Evolutionary conservation across 2,113 vertebrate genomes (phyloP), one percentile per base, ranked within the genome.

Genomic region (Tinamus guttatus): DNA sequence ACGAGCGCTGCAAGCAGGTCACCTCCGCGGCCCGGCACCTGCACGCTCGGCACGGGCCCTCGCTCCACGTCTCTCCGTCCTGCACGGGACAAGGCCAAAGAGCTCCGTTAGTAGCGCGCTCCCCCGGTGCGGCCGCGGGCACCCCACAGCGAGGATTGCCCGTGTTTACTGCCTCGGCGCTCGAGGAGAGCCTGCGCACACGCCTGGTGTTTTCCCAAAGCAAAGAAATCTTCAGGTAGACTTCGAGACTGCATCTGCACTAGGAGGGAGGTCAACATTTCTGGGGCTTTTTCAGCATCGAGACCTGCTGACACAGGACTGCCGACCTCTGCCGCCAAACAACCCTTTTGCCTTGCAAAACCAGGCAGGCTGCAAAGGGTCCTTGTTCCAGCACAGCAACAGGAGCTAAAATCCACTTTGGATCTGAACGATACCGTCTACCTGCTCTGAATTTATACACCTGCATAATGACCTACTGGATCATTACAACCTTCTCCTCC

Each of bases 1-100:
- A 99, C 78, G 99, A 98, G 11, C 77, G 98, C 70, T 97, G 97
- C 30, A 98, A 99, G 96, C 99, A 99, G 34, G 95, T 98, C 88
- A 99, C 98, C 47, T 91, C 97, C 5, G 95, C 89, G 0, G 95
- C 94, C 12, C 15, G 96, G 82, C 99, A 99, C 58, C 99, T 97
- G 7, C 99, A 99, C 19, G 98, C 87, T 14, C 91, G 80, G 68
- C 99, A 99, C 1, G 58, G 94, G 9, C 98, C 98, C 2, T 99
- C 98, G 1, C 89, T 90, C 98, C 99, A 99, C 7, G 69, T 97
- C 71, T 98, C 96, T 24, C 97, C 94, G 2, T 97, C 93, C 99
- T 99, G 81, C 28, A 2, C 1, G 16, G 73, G 38, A 87, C 8
- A 87, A 88, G 63, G 25, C 11, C 19, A 0, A 47, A 54, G 0